phyloP scores from a whole-genome alignment of 1,140 invertebrate genomes.

The Parapsyche elsis region DNA sequence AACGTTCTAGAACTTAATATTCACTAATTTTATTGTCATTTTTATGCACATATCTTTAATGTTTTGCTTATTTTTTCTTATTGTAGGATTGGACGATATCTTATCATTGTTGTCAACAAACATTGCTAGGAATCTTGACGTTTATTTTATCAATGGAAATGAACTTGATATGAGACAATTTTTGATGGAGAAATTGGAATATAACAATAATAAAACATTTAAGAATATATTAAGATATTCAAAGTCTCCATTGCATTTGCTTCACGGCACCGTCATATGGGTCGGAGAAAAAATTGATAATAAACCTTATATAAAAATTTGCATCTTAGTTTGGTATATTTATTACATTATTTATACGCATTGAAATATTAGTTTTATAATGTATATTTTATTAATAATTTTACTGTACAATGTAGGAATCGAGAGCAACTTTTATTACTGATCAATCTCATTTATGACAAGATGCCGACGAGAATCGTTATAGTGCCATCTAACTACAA shows the following conservation, averaged over 20 bases:
- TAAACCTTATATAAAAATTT: slow-evolving; percentile 16
- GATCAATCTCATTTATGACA: slow-evolving; percentile 47
- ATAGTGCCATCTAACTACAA: slow-evolving; percentile 42
- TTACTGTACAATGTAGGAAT: neutral
- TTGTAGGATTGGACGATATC: slow-evolving; percentile 40
- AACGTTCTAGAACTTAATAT: too few relatives aligned
- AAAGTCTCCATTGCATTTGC: slow-evolving; percentile 37
- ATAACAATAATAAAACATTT: slow-evolving; percentile 7
- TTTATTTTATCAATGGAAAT: slow-evolving; percentile 23
- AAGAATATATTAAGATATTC: slow-evolving; percentile 38
- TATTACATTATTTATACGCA: neutral
- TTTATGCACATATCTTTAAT: too few relatives aligned
- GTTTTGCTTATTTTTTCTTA: slow-evolving; percentile 7
- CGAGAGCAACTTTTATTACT: slow-evolving; percentile 42
- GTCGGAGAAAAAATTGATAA: neutral
- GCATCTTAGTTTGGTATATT: slow-evolving; percentile 30
- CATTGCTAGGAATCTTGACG: slow-evolving; percentile 31
- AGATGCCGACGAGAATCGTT: slow-evolving; percentile 35
- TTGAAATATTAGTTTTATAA: neutral
- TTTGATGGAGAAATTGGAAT: slow-evolving; percentile 38
- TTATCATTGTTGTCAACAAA: slow-evolving; percentile 34
- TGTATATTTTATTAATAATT: neutral
- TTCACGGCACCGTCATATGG: slow-evolving; percentile 39
- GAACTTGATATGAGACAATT: neutral
- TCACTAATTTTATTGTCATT: too few relatives aligned